Evolutionary conservation across 2,113 vertebrate species (phyloP).

Genomic region (Engystomops pustulosus): DNA sequence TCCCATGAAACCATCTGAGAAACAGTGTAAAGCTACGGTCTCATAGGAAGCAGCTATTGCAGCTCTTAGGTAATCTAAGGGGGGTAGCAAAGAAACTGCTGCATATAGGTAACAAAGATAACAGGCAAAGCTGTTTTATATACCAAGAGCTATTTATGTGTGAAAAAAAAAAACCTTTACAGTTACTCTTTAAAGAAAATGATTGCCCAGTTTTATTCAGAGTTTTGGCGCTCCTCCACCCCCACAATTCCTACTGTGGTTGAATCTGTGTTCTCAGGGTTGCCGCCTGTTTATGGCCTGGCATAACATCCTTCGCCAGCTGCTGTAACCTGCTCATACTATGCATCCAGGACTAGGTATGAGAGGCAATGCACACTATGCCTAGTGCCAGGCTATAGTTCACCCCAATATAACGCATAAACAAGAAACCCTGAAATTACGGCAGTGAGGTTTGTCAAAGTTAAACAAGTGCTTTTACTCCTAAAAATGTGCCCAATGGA

Average conservation of each 20-base stretch:
- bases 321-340: background rate
- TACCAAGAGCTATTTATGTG: too few relatives aligned
- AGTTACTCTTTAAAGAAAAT: background rate
- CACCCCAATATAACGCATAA: background rate
- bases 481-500: background rate
- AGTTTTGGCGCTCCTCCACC: background rate
- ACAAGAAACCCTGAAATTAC: background rate
- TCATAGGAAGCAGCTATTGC: too few relatives aligned
- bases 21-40: too few relatives aligned
- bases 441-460: background rate
- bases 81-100: too few relatives aligned
- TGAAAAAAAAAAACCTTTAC: too few relatives aligned
- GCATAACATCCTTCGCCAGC: background rate
- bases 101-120: too few relatives aligned
- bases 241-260: background rate
- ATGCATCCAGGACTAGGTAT: background rate
- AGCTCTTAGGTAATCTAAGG: too few relatives aligned
- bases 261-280: background rate
- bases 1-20: too few relatives aligned
- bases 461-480: background rate
- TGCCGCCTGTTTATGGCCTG: background rate
- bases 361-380: background rate
- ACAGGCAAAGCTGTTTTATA: too few relatives aligned
- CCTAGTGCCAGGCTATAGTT: background rate
- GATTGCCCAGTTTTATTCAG: background rate